Evolutionary conservation across 2,888 invertebrate species (phyloP).

Genomic region (Trichogramma evanescens): DNA sequence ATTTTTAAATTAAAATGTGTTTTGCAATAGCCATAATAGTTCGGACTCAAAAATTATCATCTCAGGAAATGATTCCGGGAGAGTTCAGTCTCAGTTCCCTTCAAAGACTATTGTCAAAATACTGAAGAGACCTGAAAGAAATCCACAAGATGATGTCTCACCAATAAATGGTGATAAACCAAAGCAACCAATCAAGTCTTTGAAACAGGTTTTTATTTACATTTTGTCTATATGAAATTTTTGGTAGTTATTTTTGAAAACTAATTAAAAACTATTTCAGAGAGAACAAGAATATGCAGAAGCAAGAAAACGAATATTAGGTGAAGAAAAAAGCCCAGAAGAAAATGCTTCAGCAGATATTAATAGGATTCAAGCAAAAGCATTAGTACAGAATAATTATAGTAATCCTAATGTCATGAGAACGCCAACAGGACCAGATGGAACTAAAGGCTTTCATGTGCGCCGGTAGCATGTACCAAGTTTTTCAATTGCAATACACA

Average conservation of each 20-base stretch:
- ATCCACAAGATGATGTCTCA: slow-evolving; percentile 49
- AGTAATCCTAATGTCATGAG: slow-evolving; percentile 54
- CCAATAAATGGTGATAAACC: slow-evolving; percentile 63
- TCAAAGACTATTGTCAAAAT: slow-evolving; percentile 80
- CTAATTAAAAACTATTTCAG: slow-evolving; percentile 43
- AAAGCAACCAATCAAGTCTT: slow-evolving; percentile 70
- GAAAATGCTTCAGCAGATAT: slow-evolving; percentile 48
- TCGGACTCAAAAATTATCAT: slow-evolving; percentile 59
- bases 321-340: slow-evolving; percentile 75
- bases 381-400: slow-evolving; percentile 19
- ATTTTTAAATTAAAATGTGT: neutral
- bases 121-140: slow-evolving; percentile 63
- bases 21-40: slow-evolving; percentile 26
- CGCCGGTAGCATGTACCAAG: slow-evolving; percentile 56
- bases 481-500: slow-evolving; percentile 28
- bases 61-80: slow-evolving; percentile 70
- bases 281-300: slow-evolving; percentile 91
- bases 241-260: neutral
- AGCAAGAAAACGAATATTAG: slow-evolving; percentile 82
- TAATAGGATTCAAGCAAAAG: slow-evolving; percentile 44
- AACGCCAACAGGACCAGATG: slow-evolving; percentile 73
- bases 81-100: slow-evolving; percentile 74
- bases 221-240: slow-evolving; percentile 3
- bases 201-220: slow-evolving; percentile 53
- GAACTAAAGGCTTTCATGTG: slow-evolving; percentile 63